Base-by-base conservation (phyloP, 2,797 vertebrate genomes). In the Pseudochromis fuscus region DNA sequence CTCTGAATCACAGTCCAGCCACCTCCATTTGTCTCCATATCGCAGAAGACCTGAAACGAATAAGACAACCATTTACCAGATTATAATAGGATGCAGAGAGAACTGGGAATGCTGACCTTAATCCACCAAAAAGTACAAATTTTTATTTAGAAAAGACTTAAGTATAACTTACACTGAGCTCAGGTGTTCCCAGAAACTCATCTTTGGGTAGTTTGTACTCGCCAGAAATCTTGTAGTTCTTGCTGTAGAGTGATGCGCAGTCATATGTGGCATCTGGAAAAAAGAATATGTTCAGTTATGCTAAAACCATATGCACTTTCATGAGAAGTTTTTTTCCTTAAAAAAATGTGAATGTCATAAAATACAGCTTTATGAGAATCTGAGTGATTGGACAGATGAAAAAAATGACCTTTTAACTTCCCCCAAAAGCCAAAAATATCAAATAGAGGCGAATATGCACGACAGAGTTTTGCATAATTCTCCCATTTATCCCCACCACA, bases 1-100 rank as follows among this genome's bases (percentile, higher is more conserved):
- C 97, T 96, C 85, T 99, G 98, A 82, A 99, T 98, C 67, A 96
- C 30, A 0, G 98, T 99, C 98, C 98, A 99, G 42, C 98, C 98
- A 0, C 98, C 98, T 0, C 96, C 97, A 0, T 94, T 93, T 23
- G 95, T 97, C 57, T 98, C 95, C 98, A 99, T 99, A 79, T 99
- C 98, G 30, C 98, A 99, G 87, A 91, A 97, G 24, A 99, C 95
- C 98, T 99, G 64, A 35, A 11, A 51, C 13, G 19, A 46, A 57
- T 55, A 31, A 2, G 13, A 28, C 5, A 2, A 63, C 10, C 35
- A 75, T 81, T 71, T 46, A 35, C 9, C 33, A 40, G 16, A 7
- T 48, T 53, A 28, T 61, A 44, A 49, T 7, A 5, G 11, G 42
- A 56, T 19, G 59, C n/a, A 44, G 35, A 60, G 23, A 23, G 60